Base-by-base conservation (phyloP, 2,888 invertebrate genomes). In the Mellilla xanthometata region DNA sequence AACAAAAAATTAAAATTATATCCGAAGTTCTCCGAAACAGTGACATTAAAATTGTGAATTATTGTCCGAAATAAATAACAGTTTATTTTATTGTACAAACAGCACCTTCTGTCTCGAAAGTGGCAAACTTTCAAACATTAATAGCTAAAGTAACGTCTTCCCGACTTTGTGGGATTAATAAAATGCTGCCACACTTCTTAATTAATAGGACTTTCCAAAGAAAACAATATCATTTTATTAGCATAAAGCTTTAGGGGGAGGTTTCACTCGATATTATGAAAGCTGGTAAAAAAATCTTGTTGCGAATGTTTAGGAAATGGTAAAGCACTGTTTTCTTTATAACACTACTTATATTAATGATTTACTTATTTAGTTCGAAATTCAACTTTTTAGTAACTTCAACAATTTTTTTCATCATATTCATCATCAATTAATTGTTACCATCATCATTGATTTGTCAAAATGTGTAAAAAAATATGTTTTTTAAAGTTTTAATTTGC, bases 221-320 rank as follows among this genome's bases (percentile, higher is more conserved):
- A 88, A 88, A 87, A 89, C 88, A 87, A 87, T 89, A 88, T 84
- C 82, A 88, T 84, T 87, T 84, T 87, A 86, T 86, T 86, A 80
- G 81, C 86, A 86, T 84, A 83, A 73, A 72, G 63, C 69, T 48
- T 65, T 62, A 60, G 39, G 61, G 43, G 32, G 54, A 19, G 15
- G 65, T 44, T 54, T 65, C 62, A 72, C 54, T 56, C 27, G 49
- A 6, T n/a, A 24, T 12, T 1, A 26, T n/a, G n/a, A n/a, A n/a
- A n/a, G n/a, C n/a, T n/a, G n/a, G n/a, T n/a, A n/a, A n/a, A n/a
- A n/a, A n/a, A n/a, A n/a, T n/a, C n/a, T n/a, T n/a, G n/a, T n/a
- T n/a, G n/a, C n/a, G n/a, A n/a, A n/a, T n/a, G n/a, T n/a, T n/a
- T n/a, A n/a, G n/a, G n/a, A n/a, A n/a, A n/a, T n/a, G n/a, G n/a